Percentiles rank a stretch among this genome's conserved stretches.
Evolutionary conservation across 2,888 invertebrate genomes (phyloP).

Genomic region (Phorcus lineatus): DNA sequence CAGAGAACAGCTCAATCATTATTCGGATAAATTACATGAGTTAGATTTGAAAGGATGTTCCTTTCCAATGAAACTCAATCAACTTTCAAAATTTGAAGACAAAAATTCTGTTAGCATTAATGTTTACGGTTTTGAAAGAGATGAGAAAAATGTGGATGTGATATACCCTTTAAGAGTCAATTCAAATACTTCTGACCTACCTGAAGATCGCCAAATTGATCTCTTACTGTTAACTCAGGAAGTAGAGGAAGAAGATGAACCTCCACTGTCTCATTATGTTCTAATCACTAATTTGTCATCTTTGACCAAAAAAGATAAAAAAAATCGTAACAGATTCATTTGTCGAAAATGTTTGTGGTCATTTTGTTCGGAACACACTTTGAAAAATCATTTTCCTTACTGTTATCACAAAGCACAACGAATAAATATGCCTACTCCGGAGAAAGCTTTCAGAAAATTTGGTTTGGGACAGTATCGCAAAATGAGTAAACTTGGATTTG

Average conservation of each 20-base stretch:
- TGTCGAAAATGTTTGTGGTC: background rate
- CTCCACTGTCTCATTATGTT: background rate
- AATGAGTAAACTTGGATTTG: background rate
- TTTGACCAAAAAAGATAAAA: background rate
- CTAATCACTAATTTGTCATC: background rate
- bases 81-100: background rate
- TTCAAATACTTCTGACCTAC: background rate
- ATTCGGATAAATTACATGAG: background rate
- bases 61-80: background rate
- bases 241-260: background rate
- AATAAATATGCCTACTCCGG: background rate
- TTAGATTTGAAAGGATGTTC: background rate
- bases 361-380: background rate
- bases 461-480: too few species aligned
- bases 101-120: background rate
- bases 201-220: background rate
- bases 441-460: background rate
- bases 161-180: background rate
- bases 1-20: background rate
- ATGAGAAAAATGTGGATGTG: background rate
- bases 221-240: background rate
- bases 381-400: background rate
- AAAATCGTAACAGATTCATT: background rate
- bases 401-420: background rate
- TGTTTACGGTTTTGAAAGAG: background rate